These are phyloP conservation scores for Odontomachus brunneus DNA, from an alignment of 1,140 invertebrate species.

Conservation along the genomic window DNA sequence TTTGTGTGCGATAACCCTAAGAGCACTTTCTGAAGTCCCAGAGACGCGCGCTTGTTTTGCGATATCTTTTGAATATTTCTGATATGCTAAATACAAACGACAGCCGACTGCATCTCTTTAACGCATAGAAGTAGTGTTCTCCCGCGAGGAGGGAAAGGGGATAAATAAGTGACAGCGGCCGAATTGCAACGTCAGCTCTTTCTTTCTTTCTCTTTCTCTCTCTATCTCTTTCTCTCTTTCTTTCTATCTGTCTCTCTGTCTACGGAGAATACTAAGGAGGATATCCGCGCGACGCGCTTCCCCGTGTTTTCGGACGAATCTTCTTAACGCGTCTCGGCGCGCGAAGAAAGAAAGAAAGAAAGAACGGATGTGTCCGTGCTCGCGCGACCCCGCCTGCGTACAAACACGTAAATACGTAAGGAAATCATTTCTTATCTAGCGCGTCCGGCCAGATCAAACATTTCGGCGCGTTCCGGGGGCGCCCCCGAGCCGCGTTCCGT, in stretches of 20 bases:
- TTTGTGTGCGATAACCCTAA: too few species aligned
- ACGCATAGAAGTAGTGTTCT: background rate
- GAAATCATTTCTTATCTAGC: slow-evolving; percentile 56
- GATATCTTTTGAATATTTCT: too few species aligned
- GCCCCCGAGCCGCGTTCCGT: slow-evolving; percentile 4
- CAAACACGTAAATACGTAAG: slow-evolving; percentile 57
- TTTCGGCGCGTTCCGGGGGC: background rate
- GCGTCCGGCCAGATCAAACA: slow-evolving; percentile 50
- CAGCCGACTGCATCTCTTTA: background rate
- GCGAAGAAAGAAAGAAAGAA: slow-evolving; percentile 3
- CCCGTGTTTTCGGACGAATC: slow-evolving; percentile 34
- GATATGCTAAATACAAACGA: too few species aligned
- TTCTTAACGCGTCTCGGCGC: background rate
- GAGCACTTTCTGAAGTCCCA: too few species aligned
- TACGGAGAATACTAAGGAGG: too few species aligned
- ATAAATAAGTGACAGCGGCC: slow-evolving; percentile 9
- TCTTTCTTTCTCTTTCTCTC: too few species aligned
- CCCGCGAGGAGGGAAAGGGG: background rate
- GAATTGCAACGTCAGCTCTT: slow-evolving; percentile 26
- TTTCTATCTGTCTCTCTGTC: too few species aligned
- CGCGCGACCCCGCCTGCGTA: background rate
- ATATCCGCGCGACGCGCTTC: background rate
- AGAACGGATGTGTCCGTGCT: too few species aligned
- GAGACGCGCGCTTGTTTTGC: too few species aligned
- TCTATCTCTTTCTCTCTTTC: too few species aligned